phyloP scores from a whole-genome alignment of 2,888 invertebrate genomes.

The Cephonodes hylas region DNA sequence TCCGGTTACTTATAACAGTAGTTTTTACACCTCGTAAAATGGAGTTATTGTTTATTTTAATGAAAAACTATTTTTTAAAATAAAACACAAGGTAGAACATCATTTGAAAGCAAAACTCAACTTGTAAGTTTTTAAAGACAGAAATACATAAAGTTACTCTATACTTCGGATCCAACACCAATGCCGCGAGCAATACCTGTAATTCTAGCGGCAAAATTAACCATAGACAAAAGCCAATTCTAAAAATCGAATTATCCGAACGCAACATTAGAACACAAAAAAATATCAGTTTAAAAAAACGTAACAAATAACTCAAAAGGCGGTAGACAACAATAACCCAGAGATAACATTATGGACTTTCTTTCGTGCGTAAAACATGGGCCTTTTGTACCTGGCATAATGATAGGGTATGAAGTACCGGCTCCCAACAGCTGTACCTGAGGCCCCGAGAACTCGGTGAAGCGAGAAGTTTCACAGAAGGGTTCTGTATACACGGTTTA shows the following conservation, averaged over 20 bases:
- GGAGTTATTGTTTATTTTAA: too few relatives aligned
- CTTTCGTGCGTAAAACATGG: conserved; percentile 50
- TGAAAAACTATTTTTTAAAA: too few relatives aligned
- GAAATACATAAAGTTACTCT: not conserved
- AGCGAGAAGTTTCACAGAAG: not conserved
- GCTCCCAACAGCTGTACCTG: conserved; percentile 40
- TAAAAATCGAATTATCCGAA: not conserved
- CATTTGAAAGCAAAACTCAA: too few relatives aligned
- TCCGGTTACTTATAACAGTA: too few relatives aligned
- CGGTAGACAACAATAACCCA: conserved; percentile 20
- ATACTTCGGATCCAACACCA: not conserved
- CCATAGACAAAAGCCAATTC: not conserved
- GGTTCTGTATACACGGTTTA: not conserved
- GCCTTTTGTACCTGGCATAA: conserved; percentile 66
- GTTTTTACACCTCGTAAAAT: too few relatives aligned
- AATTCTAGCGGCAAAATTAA: not conserved
- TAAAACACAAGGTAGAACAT: too few relatives aligned
- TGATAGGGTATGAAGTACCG: conserved; percentile 55
- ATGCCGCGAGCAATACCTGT: not conserved
- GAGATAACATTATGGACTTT: conserved; percentile 53
- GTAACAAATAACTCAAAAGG: conserved; percentile 13
- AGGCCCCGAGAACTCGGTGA: not conserved
- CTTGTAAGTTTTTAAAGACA: not conserved
- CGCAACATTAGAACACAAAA: conserved; percentile 7
- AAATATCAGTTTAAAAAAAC: conserved; percentile 1